Evolutionary conservation across 2,888 invertebrate species (phyloP), one percentile per base, ranked within the genome.

Genomic region (Rhingia campestris): DNA sequence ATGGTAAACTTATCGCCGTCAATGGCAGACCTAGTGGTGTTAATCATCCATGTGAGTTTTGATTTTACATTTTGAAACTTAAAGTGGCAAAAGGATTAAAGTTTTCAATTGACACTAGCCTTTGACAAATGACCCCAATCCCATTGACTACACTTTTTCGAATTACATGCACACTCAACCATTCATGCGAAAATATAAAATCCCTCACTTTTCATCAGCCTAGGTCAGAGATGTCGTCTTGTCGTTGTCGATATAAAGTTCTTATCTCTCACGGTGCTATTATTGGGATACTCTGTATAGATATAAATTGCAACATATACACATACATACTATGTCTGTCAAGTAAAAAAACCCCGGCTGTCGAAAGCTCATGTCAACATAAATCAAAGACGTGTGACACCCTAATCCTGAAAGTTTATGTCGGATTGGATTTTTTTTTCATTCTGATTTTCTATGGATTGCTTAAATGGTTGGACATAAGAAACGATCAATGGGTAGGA

Each of bases 361-460:
- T 84, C 80, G 84, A 84, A 80, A 74, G 75, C 84, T 74, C 84
- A 84, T 80, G 84, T 84, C 84, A 84, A 84, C 84, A 84, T 84
- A 84, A 84, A 84, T 84, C 84, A 84, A 80, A 74, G 84, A 84
- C 73, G 80, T 84, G 84, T 80, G 84, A 84, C 84, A 84, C 84
- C 84, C 84, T 84, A 84, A 84, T 84, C 84, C 84, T 75, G 80
- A 80, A 84, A 84, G 64, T 84, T 84, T 84, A 84, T 75, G 84
- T 80, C 58, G 70, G 64, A 47, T 70, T 64, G 70, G 64, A 47
- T 70, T 69, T 54, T 56, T 56, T 58, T 76, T 66, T 76, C 58
- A 53, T 64, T 47, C 37, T 79, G 74, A 84, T 74, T 84, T 84
- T 49, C 64, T 74, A 66, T 64, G 69, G 84, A 84, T 80, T 80